Base-by-base conservation (phyloP, 2,888 invertebrate genomes). In the Ectemnius cavifrons region DNA sequence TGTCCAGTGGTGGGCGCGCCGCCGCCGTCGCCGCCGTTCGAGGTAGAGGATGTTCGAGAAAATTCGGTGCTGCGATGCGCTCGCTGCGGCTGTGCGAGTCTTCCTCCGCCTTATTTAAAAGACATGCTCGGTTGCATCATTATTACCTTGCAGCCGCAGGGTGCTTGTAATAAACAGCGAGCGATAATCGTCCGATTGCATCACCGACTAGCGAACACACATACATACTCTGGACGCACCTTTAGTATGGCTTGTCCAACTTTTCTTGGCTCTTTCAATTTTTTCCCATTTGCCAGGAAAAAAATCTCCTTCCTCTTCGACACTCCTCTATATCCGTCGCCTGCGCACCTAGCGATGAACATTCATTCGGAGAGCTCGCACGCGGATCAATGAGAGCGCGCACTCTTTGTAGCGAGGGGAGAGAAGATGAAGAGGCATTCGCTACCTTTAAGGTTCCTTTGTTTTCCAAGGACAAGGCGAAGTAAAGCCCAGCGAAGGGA, bases 401-500 rank as follows among this genome's bases (percentile, higher is more conserved):
- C 28, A 47, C 27, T 66, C 72, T 65, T 69, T 65, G 70, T 58
- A 23, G 61, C 52, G 61, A 57, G 62, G 58, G 63, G 56, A 56
- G 28, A 49, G 66, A 64, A 68, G 62, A 76, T 70, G 77, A 75
- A 74, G 69, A 47, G 63, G 45, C 78, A 71, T 77, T 76, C 75
- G 49, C 63, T 67, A 68, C 64, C 71, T 76, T 67, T 68, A 73
- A 78, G 73, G 60, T 61, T 65, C 76, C 76, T 82, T 83, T 82
- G 79, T 82, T 69, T 83, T 71, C 68, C 69, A 73, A 81, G 72
- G 73, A 77, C 77, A 73, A 57, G 67, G 62, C 49, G 75, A 77
- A 81, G 75, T 75, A 81, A 83, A 75, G 80, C 70, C 8, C 37
- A 65, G 20, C 23, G 62, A 66, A 69, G 52, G 71, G 70, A 72